A percentile compares a stretch with the other conserved stretches of the same genome.
phyloP scores from a whole-genome alignment of 2,797 vertebrate species.

The Myotis myotis region DNA sequence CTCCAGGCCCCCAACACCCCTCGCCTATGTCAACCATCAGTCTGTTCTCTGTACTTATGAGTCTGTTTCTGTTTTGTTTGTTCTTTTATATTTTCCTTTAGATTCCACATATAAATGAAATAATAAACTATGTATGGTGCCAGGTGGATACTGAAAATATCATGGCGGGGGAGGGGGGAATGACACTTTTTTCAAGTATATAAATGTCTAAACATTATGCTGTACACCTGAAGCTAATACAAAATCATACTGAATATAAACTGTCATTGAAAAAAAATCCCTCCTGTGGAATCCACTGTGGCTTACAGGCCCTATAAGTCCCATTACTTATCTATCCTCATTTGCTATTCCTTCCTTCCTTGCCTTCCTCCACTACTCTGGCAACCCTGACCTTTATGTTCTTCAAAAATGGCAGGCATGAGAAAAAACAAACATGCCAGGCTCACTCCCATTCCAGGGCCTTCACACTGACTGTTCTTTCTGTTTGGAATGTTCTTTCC shows the following conservation, averaged over 20 bases:
- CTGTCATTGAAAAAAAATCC: neutral
- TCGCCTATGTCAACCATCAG: neutral
- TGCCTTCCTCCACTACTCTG: neutral
- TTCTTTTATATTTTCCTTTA: neutral
- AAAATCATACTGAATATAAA: neutral
- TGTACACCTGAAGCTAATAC: neutral
- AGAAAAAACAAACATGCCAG: neutral
- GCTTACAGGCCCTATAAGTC: neutral
- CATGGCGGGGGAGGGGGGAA: neutral
- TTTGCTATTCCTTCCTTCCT: slow-evolving; percentile 6
- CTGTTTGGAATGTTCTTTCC: neutral
- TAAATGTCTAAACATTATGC: neutral
- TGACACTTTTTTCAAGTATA: neutral
- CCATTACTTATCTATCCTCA: neutral
- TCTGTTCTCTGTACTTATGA: neutral
- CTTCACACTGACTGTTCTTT: slow-evolving; percentile 27
- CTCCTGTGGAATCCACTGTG: neutral
- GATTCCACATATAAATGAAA: neutral
- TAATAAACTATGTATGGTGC: neutral
- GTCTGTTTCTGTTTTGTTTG: neutral
- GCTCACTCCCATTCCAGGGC: neutral
- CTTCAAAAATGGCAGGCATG: slow-evolving; percentile 21
- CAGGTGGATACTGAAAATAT: neutral
- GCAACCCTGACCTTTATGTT: slow-evolving; percentile 40
- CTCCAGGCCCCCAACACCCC: neutral